Conservation (phyloP, 2,888 invertebrate genomes). For the Bursaphelenchus okinawaensis region DNA sequence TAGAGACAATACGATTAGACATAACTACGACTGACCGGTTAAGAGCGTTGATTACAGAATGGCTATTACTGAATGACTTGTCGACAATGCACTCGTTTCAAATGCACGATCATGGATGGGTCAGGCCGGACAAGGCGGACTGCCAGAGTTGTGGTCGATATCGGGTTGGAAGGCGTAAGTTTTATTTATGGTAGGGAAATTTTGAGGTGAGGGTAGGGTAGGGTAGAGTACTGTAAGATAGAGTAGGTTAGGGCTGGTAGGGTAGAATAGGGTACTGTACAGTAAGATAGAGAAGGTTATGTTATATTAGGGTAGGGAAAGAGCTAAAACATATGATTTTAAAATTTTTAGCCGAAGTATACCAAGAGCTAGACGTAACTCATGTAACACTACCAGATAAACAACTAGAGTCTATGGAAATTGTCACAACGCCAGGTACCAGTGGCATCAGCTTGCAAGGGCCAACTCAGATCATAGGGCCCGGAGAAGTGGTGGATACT, state of each 20-base stretch:
- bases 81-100: conserved; percentile 18
- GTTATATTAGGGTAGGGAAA: too few relatives aligned
- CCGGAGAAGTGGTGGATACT: not conserved
- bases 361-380: not conserved
- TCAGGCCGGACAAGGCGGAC: conserved; percentile 19
- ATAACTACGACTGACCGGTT: conserved; percentile 2
- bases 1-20: not conserved
- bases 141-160: conserved; percentile 17
- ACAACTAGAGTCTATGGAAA: not conserved
- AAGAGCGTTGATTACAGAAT: conserved; percentile 19
- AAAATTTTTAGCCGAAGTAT: not conserved
- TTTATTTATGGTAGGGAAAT: not conserved
- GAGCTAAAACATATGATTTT: too few relatives aligned
- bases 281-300: too few relatives aligned
- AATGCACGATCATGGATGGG: conserved; percentile 6
- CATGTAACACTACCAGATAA: not conserved
- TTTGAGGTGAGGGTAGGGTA: too few relatives aligned
- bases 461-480: not conserved
- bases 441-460: not conserved
- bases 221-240: too few relatives aligned
- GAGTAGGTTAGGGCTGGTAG: too few relatives aligned
- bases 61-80: conserved; percentile 22
- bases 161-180: conserved; percentile 14
- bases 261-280: too few relatives aligned
- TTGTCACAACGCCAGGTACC: not conserved